Base-by-base conservation (phyloP, 1,140 invertebrate species). In the Drosophila subpulchrella region DNA sequence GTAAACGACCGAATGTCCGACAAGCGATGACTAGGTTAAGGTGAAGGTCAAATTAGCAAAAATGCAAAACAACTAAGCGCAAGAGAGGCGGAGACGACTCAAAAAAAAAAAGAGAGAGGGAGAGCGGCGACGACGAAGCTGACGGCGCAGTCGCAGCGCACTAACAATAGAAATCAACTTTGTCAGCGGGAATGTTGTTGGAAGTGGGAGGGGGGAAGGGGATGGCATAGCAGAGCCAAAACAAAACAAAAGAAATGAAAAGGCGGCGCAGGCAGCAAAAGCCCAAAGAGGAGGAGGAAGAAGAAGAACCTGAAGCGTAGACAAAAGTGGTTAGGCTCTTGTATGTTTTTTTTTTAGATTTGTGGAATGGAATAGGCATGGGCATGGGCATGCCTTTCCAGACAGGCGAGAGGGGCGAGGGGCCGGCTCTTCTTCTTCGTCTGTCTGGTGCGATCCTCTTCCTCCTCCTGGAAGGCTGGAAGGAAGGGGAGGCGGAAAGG, bases 1-100 rank as follows among this genome's bases (percentile, higher is more conserved):
- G 91, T 92, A 91, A 92, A 92, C 58, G 91, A 92, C 91, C 91
- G 86, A 89, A 90, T 82, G 91, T 91, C 91, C 91, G 91, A 91
- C 78, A 88, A 58, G 73, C 72, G 77, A 84, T 91, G 91, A 92
- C 91, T 92, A 92, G 91, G 91, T 92, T 92, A 92, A 92, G 91
- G 91, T 92, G 91, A 92, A 92, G 91, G 91, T 91, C 91, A 92
- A 86, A 89, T 86, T 81, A 78, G 79, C 78, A 67, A 85, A 84
- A 84, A 80, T 67, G 50, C 62, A 90, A 85, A 85, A 66, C 82
- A 75, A 65, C 66, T 55, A 66, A 75, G 62, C 73, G 42, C 34
- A 77, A 73, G 58, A 63, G 42, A 50, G 48, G 32, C 7, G 27
- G 27, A 3, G 27, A 27, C 27, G 27, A 27, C 3, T 27, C 27